These are phyloP conservation scores for Corythornis cristatus DNA, from an alignment of 2,113 vertebrate genomes.

Conservation along the genomic window DNA sequence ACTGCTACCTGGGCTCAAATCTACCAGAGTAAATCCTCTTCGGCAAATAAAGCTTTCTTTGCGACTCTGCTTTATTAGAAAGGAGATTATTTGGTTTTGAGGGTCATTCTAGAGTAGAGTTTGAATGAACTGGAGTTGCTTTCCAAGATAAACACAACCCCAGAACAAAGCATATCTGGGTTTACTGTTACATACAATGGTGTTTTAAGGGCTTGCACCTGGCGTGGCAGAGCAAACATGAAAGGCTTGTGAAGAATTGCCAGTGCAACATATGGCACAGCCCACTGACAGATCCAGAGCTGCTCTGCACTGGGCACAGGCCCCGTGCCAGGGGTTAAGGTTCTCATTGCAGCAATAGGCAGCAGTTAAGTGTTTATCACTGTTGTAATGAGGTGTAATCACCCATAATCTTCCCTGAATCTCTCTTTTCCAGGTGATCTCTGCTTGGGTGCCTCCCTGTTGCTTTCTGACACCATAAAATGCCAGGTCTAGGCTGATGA, in stretches of 20 bases:
- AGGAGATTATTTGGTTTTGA: constrained; percentile 58
- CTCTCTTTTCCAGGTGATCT: neutral
- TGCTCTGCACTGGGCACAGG: neutral
- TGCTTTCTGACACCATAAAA: neutral
- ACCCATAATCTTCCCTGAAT: neutral
- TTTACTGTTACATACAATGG: constrained; percentile 47
- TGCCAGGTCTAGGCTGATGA: neutral
- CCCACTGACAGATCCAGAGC: neutral
- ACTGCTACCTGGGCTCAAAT: constrained; percentile 28
- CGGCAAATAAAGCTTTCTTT: constrained; percentile 52
- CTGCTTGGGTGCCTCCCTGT: neutral
- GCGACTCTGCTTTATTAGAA: constrained; percentile 21
- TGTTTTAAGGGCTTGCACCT: constrained; percentile 52
- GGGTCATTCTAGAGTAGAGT: constrained; percentile 54
- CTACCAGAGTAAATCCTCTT: constrained; percentile 43
- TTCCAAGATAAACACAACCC: constrained; percentile 56
- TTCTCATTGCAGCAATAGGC: neutral
- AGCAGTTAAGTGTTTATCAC: constrained; percentile 7
- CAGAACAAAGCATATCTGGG: constrained; percentile 62
- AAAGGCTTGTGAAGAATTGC: constrained; percentile 55
- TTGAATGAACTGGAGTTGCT: constrained; percentile 56
- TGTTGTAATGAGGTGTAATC: neutral
- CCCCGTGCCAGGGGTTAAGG: neutral
- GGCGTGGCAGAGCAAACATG: neutral
- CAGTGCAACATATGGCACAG: constrained; percentile 30